Percentiles rank a stretch among this genome's conserved stretches.
Conservation (phyloP, 2,888 invertebrate species). For the Carterocephalus palaemon region DNA sequence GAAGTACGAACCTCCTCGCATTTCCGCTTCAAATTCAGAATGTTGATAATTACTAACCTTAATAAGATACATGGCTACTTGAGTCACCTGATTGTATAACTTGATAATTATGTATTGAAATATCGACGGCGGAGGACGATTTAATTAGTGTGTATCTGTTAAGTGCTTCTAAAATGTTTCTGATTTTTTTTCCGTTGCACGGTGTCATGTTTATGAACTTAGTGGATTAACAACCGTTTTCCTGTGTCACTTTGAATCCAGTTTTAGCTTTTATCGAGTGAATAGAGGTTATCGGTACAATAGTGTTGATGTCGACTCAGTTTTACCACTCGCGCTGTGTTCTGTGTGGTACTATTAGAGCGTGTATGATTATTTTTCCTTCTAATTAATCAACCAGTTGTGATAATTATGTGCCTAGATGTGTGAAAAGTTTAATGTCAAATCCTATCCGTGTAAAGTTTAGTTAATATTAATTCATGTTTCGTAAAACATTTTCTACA, state of each 20-base stretch:
- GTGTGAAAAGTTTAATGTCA: no score
- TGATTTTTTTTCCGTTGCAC: constrained; percentile 4
- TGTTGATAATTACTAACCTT: constrained; percentile 34
- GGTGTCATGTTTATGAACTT: constrained; percentile 3
- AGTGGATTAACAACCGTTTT: neutral
- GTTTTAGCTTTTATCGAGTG: constrained; percentile 1
- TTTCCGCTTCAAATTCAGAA: constrained; percentile 25
- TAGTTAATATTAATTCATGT: no score
- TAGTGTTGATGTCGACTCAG: neutral
- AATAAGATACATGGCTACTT: constrained; percentile 33
- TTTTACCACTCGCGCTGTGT: no score
- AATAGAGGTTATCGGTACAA: constrained; percentile 1
- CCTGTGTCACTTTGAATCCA: neutral
- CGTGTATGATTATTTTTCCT: no score
- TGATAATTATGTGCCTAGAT: no score
- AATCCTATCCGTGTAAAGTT: no score
- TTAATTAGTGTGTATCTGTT: constrained; percentile 22
- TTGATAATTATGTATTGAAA: constrained; percentile 17
- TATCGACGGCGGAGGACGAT: constrained; percentile 15
- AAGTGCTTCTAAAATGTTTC: constrained; percentile 18
- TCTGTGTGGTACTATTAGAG: no score
- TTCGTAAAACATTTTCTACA: no score
- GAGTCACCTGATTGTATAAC: constrained; percentile 11
- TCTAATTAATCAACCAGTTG: no score
- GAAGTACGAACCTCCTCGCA: constrained; percentile 18